Conservation (phyloP, 2,888 invertebrate species). For the Enchytraeus crypticus region DNA sequence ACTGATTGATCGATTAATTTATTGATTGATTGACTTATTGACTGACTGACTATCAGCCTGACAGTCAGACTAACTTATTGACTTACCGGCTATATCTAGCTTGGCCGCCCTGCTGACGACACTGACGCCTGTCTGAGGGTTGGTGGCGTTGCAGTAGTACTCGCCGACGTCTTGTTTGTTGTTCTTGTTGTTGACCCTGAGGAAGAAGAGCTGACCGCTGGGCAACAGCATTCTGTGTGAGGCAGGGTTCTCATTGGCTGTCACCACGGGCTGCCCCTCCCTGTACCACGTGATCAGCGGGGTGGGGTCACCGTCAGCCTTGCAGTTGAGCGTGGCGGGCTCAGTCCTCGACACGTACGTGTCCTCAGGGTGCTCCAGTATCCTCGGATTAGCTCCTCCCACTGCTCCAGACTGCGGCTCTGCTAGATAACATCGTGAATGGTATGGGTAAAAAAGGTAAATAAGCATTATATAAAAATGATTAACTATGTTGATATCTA, state of each 20-base stretch:
- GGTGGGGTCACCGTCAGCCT: constrained; percentile 81
- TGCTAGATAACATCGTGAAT: too few species aligned
- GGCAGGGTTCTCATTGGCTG: constrained; percentile 61
- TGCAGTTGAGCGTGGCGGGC: constrained; percentile 92
- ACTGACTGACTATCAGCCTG: too few species aligned
- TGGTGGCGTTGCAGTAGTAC: constrained; percentile 29
- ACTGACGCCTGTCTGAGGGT: constrained; percentile 21
- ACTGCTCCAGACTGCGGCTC: too few species aligned
- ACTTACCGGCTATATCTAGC: constrained; percentile 25
- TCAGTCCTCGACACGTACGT: constrained; percentile 91
- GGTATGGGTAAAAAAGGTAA: too few species aligned
- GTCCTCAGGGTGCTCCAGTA: constrained; percentile 94
- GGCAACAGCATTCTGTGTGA: constrained; percentile 72
- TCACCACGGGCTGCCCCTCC: constrained; percentile 65
- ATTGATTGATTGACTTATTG: too few species aligned
- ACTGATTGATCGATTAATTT: too few species aligned
- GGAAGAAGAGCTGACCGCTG: constrained; percentile 84
- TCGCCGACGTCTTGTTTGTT: constrained; percentile 12
- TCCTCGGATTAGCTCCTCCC: constrained; percentile 69
- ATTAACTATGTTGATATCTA: too few species aligned
- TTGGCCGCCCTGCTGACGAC: constrained; percentile 23
- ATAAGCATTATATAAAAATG: too few species aligned
- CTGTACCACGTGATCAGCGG: constrained; percentile 81
- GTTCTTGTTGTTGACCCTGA: constrained; percentile 53
- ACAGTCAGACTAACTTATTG: neutral